phyloP scores from a whole-genome alignment of 2,888 invertebrate genomes.

The Ornithoptera priamus region DNA sequence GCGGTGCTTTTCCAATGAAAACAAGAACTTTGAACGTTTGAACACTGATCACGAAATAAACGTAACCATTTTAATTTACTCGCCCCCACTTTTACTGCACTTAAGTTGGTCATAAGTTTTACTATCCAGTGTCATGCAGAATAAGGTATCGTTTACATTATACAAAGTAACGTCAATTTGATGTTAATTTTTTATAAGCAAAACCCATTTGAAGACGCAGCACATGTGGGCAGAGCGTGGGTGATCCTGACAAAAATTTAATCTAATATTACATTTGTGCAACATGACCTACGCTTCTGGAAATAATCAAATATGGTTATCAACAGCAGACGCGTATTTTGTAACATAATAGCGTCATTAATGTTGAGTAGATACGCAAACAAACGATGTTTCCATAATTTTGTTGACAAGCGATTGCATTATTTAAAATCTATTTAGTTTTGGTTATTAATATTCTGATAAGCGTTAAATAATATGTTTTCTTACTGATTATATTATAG shows the following conservation, averaged over 20 bases:
- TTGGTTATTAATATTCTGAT: not conserved
- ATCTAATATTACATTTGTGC: slow-evolving; percentile 24
- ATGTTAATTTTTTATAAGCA: slow-evolving; percentile 44
- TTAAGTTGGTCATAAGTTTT: slow-evolving; percentile 24
- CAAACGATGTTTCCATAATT: slow-evolving; percentile 1
- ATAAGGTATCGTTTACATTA: slow-evolving; percentile 32
- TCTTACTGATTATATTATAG: no score
- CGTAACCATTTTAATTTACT: slow-evolving; percentile 31
- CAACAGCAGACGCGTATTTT: slow-evolving; percentile 33
- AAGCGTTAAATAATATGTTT: no score
- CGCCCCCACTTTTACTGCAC: slow-evolving; percentile 32
- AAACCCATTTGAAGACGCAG: slow-evolving; percentile 41
- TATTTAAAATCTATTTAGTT: not conserved
- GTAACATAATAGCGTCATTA: slow-evolving; percentile 21
- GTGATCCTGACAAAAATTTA: slow-evolving; percentile 34
- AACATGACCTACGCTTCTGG: slow-evolving; percentile 31
- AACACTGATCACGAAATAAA: slow-evolving; percentile 19
- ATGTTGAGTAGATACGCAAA: not conserved
- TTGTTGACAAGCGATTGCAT: slow-evolving; percentile 2
- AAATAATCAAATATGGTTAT: slow-evolving; percentile 38
- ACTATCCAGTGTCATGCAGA: slow-evolving; percentile 21
- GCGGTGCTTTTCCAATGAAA: slow-evolving; percentile 27
- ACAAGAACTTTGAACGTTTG: slow-evolving; percentile 12
- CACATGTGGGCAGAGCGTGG: slow-evolving; percentile 42
- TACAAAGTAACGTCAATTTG: slow-evolving; percentile 37